Evolutionary conservation across 1,140 invertebrate species (phyloP).

Genomic region (Calephelis virginiensis): DNA sequence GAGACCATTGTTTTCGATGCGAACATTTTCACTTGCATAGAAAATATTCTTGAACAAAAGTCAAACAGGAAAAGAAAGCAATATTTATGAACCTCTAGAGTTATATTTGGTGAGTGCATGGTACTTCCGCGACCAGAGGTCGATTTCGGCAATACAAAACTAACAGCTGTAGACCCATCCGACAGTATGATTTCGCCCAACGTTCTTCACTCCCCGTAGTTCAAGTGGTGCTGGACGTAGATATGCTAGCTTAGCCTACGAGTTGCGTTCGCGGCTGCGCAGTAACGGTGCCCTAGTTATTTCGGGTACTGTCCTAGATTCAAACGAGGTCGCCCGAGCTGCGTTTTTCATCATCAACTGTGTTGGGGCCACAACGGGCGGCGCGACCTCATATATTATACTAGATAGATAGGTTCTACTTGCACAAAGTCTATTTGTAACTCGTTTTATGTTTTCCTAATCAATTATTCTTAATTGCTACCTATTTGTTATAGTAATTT

Average conservation of each 20-base stretch:
- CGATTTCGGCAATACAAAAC: constrained; percentile 50
- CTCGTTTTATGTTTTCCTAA: constrained; percentile 21
- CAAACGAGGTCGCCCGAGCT: constrained; percentile 61
- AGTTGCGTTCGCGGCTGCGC: constrained; percentile 65
- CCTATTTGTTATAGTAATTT: too few species aligned
- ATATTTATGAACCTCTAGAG: constrained; percentile 20
- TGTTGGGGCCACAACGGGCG: constrained; percentile 63
- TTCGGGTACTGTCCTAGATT: constrained; percentile 71
- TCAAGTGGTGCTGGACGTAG: constrained; percentile 33
- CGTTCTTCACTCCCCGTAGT: constrained; percentile 19
- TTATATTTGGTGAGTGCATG: constrained; percentile 30
- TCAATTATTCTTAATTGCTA: constrained; percentile 39
- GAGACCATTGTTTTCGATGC: background rate
- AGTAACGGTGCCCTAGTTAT: constrained; percentile 74
- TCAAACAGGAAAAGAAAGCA: constrained; percentile 19
- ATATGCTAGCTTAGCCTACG: constrained; percentile 41
- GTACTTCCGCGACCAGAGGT: constrained; percentile 45
- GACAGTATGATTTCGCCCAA: background rate
- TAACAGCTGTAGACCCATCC: constrained; percentile 31
- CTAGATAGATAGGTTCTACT: constrained; percentile 43
- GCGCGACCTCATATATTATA: constrained; percentile 41
- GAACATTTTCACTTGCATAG: background rate
- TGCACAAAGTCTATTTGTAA: constrained; percentile 38
- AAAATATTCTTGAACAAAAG: background rate
- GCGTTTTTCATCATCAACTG: constrained; percentile 66